Evolutionary conservation across 2,888 invertebrate genomes (phyloP).

Genomic region (Cordilura impudica): DNA sequence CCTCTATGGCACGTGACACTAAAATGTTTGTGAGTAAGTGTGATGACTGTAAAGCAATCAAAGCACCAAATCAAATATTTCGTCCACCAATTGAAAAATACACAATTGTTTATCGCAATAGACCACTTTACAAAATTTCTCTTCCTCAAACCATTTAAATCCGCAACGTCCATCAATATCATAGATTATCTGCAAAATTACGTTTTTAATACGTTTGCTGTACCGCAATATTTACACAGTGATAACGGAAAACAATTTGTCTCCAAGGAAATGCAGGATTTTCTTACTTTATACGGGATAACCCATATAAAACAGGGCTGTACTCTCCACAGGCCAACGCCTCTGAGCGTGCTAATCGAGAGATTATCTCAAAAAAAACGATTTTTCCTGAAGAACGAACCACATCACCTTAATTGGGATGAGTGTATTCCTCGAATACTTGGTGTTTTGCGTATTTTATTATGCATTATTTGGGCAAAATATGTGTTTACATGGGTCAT

Average conservation of each 20-base stretch:
- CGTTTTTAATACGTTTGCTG: conserved; percentile 27
- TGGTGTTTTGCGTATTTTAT: too few species aligned
- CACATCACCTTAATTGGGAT: too few species aligned
- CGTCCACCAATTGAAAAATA: not conserved
- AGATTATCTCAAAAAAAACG: too few species aligned
- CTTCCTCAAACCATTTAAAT: not conserved
- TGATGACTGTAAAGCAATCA: too few species aligned
- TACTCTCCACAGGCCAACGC: too few species aligned
- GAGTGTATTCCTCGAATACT: too few species aligned
- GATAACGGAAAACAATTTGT: conserved; percentile 49
- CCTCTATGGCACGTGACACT: too few species aligned
- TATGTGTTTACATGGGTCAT: not conserved
- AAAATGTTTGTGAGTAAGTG: too few species aligned
- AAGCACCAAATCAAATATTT: conserved; percentile 5
- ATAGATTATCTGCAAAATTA: conserved; percentile 27
- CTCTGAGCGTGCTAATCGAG: conserved; percentile 42
- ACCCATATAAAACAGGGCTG: too few species aligned
- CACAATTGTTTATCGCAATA: not conserved
- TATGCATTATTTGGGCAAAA: conserved; percentile 25
- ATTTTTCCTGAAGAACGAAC: too few species aligned
- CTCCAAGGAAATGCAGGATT: conserved; percentile 13
- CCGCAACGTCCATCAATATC: conserved; percentile 4
- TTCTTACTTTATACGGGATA: too few species aligned
- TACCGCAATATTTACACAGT: conserved; percentile 32
- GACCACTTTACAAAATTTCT: conserved; percentile 1